Conservation (phyloP, 2,888 invertebrate species). For the Teleogryllus oceanicus region DNA sequence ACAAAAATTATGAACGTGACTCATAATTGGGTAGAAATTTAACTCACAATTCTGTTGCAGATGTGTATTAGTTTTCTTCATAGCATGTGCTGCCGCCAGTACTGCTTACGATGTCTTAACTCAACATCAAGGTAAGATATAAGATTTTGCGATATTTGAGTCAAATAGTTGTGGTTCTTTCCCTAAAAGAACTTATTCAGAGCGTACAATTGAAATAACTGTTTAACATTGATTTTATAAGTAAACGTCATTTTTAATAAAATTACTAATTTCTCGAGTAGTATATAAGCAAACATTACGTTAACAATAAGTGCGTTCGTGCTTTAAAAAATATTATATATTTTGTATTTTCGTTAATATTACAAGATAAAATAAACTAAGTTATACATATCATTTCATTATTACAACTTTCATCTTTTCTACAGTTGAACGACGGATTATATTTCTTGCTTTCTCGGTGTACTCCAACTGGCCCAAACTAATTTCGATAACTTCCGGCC, state of each 20-base stretch:
- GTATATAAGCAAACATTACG: too few species aligned
- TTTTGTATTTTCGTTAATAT: not conserved
- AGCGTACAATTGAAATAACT: too few species aligned
- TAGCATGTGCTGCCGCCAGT: not conserved
- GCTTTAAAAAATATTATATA: not conserved
- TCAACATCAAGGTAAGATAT: not conserved
- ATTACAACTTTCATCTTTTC: not conserved
- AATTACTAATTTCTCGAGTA: too few species aligned
- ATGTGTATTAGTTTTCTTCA: not conserved
- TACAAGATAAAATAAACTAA: not conserved
- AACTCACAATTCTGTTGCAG: not conserved
- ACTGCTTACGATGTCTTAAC: not conserved
- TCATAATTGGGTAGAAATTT: too few species aligned
- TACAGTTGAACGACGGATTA: not conserved
- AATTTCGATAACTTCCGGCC: not conserved
- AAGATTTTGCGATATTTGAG: too few species aligned
- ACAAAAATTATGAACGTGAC: too few species aligned
- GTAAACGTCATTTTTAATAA: too few species aligned
- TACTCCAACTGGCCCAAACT: not conserved
- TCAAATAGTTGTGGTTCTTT: too few species aligned
- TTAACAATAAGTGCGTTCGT: too few species aligned
- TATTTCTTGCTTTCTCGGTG: not conserved
- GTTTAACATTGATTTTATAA: too few species aligned
- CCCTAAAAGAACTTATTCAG: too few species aligned
- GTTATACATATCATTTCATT: not conserved